phyloP scores from a whole-genome alignment of 2,113 vertebrate genomes.

The Struthio camelus region DNA sequence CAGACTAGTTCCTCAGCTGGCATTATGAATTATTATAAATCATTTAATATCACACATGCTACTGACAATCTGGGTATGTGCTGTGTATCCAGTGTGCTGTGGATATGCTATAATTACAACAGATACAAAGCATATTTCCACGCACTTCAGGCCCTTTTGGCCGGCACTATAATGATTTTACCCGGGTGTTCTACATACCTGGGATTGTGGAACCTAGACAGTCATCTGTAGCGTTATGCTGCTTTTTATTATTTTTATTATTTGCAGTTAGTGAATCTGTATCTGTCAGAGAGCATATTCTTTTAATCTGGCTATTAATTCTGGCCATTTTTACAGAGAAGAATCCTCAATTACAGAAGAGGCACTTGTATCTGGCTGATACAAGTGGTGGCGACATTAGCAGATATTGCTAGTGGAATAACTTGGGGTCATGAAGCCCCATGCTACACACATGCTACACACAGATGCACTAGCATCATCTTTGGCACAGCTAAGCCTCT shows the following conservation, averaged over 20 bases:
- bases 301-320: neutral
- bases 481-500: neutral
- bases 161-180: neutral
- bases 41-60: neutral
- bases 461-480: neutral
- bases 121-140: accelerated
- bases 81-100: accelerated
- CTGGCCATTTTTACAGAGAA: neutral
- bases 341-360: neutral
- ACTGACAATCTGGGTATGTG: neutral
- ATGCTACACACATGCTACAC: neutral
- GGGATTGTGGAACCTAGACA: neutral
- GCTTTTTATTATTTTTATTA: neutral
- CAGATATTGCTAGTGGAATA: neutral
- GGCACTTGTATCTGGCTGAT: neutral
- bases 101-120: neutral
- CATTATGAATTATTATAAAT: neutral
- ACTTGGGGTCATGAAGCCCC: neutral
- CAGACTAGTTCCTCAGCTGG: neutral
- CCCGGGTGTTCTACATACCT: neutral
- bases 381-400: neutral
- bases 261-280: neutral
- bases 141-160: neutral
- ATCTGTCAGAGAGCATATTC: neutral
- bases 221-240: neutral